A percentile compares a stretch with the other conserved stretches of the same genome.
Evolutionary conservation across 2,113 vertebrate species (phyloP).

Genomic region (Talpa occidentalis): DNA sequence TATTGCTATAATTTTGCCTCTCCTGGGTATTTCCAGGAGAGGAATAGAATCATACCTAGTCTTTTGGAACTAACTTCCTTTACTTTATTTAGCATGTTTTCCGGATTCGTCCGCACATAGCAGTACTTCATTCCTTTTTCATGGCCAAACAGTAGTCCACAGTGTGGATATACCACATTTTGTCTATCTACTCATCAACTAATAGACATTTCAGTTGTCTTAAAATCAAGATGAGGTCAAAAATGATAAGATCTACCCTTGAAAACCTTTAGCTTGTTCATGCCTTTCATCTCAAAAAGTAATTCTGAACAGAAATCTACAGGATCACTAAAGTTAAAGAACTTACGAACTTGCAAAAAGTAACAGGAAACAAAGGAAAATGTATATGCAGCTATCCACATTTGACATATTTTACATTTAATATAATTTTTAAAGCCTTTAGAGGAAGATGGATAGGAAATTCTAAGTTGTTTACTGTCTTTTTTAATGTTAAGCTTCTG

Average conservation of each 20-base stretch:
- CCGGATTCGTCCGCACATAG: background rate
- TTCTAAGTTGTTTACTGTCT: background rate
- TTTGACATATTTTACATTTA: background rate
- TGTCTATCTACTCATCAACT: background rate
- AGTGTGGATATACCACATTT: background rate
- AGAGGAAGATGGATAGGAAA: background rate
- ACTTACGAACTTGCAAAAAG: background rate
- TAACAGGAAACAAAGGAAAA: background rate
- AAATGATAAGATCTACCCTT: background rate
- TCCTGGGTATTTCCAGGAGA: background rate
- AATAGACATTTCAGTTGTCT: background rate
- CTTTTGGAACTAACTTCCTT: background rate
- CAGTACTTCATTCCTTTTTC: background rate
- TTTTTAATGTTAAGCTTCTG: constrained; percentile 6
- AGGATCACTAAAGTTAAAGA: background rate
- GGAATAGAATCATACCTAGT: background rate
- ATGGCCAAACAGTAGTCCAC: background rate
- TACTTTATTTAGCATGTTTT: background rate
- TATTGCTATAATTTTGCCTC: background rate
- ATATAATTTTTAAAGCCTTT: background rate
- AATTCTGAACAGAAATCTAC: background rate
- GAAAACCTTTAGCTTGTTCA: background rate
- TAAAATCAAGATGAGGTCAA: background rate
- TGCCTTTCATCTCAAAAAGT: background rate
- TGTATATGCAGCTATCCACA: background rate